Percentiles rank a stretch among this genome's conserved stretches.
Conservation (phyloP, 2,888 invertebrate genomes). For the Thymelicus acteon region DNA sequence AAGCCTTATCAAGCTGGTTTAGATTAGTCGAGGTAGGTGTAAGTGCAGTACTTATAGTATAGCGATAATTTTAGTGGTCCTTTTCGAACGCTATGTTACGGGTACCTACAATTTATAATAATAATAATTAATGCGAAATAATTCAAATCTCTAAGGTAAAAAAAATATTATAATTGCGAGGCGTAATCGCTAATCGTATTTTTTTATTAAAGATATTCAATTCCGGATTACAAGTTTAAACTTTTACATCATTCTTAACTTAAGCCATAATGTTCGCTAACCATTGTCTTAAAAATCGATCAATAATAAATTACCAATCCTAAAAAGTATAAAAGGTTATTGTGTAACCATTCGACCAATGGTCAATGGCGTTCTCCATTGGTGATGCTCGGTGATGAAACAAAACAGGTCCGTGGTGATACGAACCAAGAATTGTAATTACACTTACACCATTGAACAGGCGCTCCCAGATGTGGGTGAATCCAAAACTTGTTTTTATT, state of each 20-base stretch:
- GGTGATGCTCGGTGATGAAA: conserved; percentile 50
- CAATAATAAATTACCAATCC: background rate
- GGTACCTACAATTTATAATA: too few relatives aligned
- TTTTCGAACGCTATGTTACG: too few relatives aligned
- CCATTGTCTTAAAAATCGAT: background rate
- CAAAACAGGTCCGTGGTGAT: conserved; percentile 42
- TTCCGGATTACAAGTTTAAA: too few relatives aligned
- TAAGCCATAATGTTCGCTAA: background rate
- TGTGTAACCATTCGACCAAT: conserved; percentile 50
- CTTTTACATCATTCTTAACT: too few relatives aligned
- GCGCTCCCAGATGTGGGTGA: conserved; percentile 45
- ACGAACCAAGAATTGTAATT: conserved; percentile 44
- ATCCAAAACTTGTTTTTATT: conserved; percentile 32
- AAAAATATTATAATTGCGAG: too few relatives aligned
- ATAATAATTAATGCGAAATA: too few relatives aligned
- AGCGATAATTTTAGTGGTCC: too few relatives aligned
- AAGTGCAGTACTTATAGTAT: too few relatives aligned
- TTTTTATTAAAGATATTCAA: too few relatives aligned
- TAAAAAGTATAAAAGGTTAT: background rate
- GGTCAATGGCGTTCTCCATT: conserved; percentile 51
- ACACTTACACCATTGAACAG: conserved; percentile 44
- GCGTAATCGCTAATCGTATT: too few relatives aligned
- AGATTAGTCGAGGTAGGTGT: background rate
- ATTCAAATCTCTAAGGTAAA: too few relatives aligned
- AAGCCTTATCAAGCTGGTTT: background rate